Percentiles rank a stretch among this genome's conserved stretches.
These are phyloP conservation scores for Numida meleagris DNA, from an alignment of 2,113 vertebrate species.

Conservation along the genomic window DNA sequence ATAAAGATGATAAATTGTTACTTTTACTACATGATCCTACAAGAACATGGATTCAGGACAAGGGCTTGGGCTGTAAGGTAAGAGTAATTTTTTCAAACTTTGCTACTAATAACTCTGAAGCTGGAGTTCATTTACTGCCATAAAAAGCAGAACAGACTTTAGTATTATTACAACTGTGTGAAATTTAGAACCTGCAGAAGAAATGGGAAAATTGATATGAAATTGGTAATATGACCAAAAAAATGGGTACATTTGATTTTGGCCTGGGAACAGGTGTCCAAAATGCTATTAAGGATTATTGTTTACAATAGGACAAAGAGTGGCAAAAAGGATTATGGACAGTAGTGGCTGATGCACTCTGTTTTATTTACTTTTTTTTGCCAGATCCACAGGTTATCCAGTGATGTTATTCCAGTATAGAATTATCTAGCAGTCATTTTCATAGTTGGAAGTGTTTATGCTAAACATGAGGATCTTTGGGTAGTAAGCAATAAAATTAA, in stretches of 20 bases:
- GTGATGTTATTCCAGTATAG: rapidly evolving
- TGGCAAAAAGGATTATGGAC: background rate
- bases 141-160: background rate
- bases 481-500: background rate
- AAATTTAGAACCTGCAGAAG: background rate
- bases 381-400: background rate
- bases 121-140: background rate
- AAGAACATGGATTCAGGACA: background rate
- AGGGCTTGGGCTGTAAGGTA: background rate
- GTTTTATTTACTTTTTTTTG: background rate
- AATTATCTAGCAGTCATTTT: background rate
- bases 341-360: background rate
- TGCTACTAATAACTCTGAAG: background rate
- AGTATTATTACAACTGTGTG: background rate
- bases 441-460: background rate
- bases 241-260: background rate
- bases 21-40: background rate
- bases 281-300: background rate
- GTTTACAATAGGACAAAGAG: background rate
- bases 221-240: background rate
- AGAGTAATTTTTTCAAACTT: background rate
- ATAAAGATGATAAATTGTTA: background rate
- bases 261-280: background rate
- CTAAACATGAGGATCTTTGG: background rate
- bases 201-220: background rate